Base-by-base conservation (phyloP, 2,888 invertebrate genomes). In the Sinodicranocentrus sp. region DNA sequence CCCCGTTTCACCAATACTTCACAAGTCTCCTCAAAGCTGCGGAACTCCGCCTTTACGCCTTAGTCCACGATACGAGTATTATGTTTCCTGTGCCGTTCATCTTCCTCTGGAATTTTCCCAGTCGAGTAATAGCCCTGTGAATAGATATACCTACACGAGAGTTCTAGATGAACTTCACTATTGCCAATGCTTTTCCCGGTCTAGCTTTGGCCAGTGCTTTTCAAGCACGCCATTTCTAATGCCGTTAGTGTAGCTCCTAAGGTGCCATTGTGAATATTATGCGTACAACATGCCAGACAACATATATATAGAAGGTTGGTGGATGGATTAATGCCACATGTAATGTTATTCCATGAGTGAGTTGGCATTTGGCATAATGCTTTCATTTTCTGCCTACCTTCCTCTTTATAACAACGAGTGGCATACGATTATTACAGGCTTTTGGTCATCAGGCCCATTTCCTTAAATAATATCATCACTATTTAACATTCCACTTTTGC, bases 401-500 rank as follows among this genome's bases (percentile, higher is more conserved):
- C 17, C 59, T 33, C 33, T 10, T 3, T 33, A 33, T 3, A 33
- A 33, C 33, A 10, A 33, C 33, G 10, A 33, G 5, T 33, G 10
- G 13, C 44, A 26, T 15, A 6, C 48, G 26, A 39, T 28, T 70
- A 61, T 78, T 70, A 44, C 70, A 28, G 71, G 63, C 44, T 72
- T 73, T 54, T 80, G 80, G 80, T 80, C 80, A 80, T 80, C 80
- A 80, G 72, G 63, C 33, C 67, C 73, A 73, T 80, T 80, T 80
- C 80, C 80, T 80, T 73, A 73, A 79, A 72, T 80, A 80, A 80
- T 80, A 73, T 73, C 57, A 67, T 43, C 21, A 26, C 67, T 61
- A 80, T 67, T 80, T 80, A 73, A 73, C 72, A 80, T 80, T 80
- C 80, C 71, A 57, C n/a, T n/a, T n/a, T n/a, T n/a, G n/a, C n/a